A percentile compares a stretch with the other conserved stretches of the same genome.
phyloP scores from a whole-genome alignment of 2,888 invertebrate species.

The Drosophila rellima region DNA sequence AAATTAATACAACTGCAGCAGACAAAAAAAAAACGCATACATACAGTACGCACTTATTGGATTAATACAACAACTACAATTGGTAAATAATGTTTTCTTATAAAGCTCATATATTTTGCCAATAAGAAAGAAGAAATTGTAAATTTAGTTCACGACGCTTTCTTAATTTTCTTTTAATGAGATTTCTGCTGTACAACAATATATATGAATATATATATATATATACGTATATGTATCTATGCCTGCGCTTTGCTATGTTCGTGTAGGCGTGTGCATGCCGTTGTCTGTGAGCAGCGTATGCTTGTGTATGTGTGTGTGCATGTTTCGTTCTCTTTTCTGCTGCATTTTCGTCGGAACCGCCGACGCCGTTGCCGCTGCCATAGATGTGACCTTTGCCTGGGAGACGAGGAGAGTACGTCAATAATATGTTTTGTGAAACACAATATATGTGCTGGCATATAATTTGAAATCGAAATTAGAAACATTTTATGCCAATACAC shows the following conservation, averaged over 20 bases:
- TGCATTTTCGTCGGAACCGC: conserved; percentile 58
- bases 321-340: conserved; percentile 60
- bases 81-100: conserved; percentile 60
- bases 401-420: conserved; percentile 35
- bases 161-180: conserved; percentile 45
- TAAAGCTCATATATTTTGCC: conserved; percentile 17
- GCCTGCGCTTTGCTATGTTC: conserved; percentile 33
- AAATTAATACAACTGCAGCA: conserved; percentile 60
- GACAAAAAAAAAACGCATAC: conserved; percentile 46
- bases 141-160: conserved; percentile 45
- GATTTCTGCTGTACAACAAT: conserved; percentile 53
- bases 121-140: conserved; percentile 31
- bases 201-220: conserved; percentile 20
- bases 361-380: conserved; percentile 35
- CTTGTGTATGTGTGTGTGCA: conserved; percentile 24
- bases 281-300: conserved; percentile 11
- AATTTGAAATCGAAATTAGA: conserved; percentile 12
- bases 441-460: conserved; percentile 6
- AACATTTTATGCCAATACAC: conserved; percentile 21
- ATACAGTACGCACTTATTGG: conserved; percentile 59
- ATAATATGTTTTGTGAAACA: conserved; percentile 23
- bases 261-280: conserved; percentile 52
- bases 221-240: conserved; percentile 31
- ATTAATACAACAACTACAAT: conserved; percentile 51
- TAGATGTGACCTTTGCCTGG: conserved; percentile 58